Evolutionary conservation across 2,888 invertebrate genomes (phyloP).

Genomic region (Noctua janthe): DNA sequence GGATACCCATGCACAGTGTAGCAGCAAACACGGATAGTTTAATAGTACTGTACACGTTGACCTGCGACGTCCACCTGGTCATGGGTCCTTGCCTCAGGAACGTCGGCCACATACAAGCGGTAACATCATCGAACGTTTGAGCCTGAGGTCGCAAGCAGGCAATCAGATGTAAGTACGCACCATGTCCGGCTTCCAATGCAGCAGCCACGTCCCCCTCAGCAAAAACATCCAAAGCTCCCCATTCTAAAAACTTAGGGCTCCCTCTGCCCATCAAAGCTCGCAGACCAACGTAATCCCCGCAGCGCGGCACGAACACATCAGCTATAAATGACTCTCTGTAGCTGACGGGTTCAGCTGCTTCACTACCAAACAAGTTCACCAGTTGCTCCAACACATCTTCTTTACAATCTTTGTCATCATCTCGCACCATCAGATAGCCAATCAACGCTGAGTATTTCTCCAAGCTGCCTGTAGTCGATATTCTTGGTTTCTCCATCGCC

Average conservation of each 20-base stretch:
- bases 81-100: constrained; percentile 70
- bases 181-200: constrained; percentile 85
- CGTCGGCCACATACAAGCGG: constrained; percentile 72
- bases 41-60: constrained; percentile 75
- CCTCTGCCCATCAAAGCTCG: constrained; percentile 69
- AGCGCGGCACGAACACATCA: constrained; percentile 82
- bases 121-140: constrained; percentile 81
- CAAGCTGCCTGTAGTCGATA: constrained; percentile 77
- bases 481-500: constrained; percentile 83
- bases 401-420: constrained; percentile 68
- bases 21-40: constrained; percentile 72
- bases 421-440: constrained; percentile 79
- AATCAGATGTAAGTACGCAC: constrained; percentile 81
- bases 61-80: constrained; percentile 68
- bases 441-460: constrained; percentile 77
- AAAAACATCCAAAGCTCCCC: constrained; percentile 86
- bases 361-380: constrained; percentile 81
- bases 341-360: constrained; percentile 77
- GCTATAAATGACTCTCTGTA: constrained; percentile 80
- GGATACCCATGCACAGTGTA: constrained; percentile 70
- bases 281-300: constrained; percentile 84
- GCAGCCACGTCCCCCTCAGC: constrained; percentile 85
- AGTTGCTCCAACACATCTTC: constrained; percentile 82
- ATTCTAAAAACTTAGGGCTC: constrained; percentile 77
- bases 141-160: constrained; percentile 85